Evolutionary conservation across 2,888 invertebrate species (phyloP), one percentile per base, ranked within the genome.

Genomic region (Ceriagrion tenellum): DNA sequence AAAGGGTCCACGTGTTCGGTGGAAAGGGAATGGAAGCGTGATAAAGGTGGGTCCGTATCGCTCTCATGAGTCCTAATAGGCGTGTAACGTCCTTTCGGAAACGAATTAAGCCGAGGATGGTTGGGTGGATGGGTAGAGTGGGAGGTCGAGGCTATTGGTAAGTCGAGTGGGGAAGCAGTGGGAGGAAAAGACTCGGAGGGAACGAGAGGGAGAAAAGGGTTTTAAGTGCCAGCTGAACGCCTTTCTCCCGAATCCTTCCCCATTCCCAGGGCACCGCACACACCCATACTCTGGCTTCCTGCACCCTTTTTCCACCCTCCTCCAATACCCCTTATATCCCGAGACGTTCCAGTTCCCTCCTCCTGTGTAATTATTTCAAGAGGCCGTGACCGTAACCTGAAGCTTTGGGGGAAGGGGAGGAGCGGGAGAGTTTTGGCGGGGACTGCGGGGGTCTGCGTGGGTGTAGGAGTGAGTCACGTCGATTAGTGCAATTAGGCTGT

Each of bases 401-500:
- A 59, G 88, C 16, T 30, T 35, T 18, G 30, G 88, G 74, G 74
- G 26, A 40, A 1, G 88, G 16, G 30, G 18, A 59, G 16, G 59
- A 16, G 59, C 2, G 59, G 16, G 16, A 56, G 59, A 59, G 59
- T 2, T 47, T 47, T 47, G 88, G n/a, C 10, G 47, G 47, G n/a
- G 74, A 81, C 30, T 23, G 26, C 10, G 16, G 23, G 81, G 35
- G 35, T 10, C 35, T 23, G 81, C 35, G 81, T 63, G 81, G 81
- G 35, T 47, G 69, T n/a, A 47, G 69, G 35, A 74, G 55, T 47
- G n/a, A 93, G 93, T 93, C 93, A 93, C 69, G 93, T 93, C 93
- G 93, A 93, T 93, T 93, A 93, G 69, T 63, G 93, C 93, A 93
- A 93, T 93, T 93, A 93, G 93, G 47, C n/a, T n/a, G 93, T 93